phyloP scores from a whole-genome alignment of 2,797 vertebrate genomes.

The Australoheros facetus region DNA sequence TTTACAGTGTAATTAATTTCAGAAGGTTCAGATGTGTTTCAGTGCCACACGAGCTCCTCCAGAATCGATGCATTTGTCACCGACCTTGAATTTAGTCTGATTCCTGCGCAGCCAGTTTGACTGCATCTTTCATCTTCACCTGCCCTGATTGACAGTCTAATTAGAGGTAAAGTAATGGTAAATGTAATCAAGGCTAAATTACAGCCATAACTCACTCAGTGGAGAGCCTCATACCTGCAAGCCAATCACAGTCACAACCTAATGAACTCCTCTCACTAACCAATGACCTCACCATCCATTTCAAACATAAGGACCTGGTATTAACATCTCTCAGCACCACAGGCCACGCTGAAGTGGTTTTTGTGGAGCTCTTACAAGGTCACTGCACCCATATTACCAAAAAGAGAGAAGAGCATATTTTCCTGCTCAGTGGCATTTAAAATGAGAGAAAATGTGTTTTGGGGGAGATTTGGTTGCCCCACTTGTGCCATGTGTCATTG shows the following conservation, averaged over 20 bases:
- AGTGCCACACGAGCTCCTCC: background rate
- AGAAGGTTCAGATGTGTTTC: background rate
- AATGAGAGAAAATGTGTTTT: background rate
- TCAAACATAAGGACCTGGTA: slow-evolving; percentile 23
- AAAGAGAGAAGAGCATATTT: background rate
- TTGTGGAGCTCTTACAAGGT: background rate
- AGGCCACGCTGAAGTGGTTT: background rate
- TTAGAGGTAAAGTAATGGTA: slow-evolving; percentile 70
- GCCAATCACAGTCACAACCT: slow-evolving; percentile 49
- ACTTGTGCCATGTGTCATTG: background rate
- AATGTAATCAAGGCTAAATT: slow-evolving; percentile 73
- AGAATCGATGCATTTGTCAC: slow-evolving; percentile 18
- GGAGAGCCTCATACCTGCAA: slow-evolving; percentile 41
- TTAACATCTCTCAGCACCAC: slow-evolving; percentile 16
- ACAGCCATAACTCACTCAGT: slow-evolving; percentile 70
- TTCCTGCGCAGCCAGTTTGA: background rate
- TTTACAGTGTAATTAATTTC: background rate
- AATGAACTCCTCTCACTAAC: slow-evolving; percentile 46
- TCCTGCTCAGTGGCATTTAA: background rate
- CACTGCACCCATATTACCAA: background rate
- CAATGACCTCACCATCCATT: slow-evolving; percentile 44
- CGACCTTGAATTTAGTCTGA: background rate
- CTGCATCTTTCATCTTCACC: slow-evolving; percentile 23
- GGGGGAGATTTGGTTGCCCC: background rate
- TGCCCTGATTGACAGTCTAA: slow-evolving; percentile 65